A percentile compares a stretch with the other conserved stretches of the same genome.
Conservation (phyloP, 2,888 invertebrate species). For the Pediacus dermestoides region DNA sequence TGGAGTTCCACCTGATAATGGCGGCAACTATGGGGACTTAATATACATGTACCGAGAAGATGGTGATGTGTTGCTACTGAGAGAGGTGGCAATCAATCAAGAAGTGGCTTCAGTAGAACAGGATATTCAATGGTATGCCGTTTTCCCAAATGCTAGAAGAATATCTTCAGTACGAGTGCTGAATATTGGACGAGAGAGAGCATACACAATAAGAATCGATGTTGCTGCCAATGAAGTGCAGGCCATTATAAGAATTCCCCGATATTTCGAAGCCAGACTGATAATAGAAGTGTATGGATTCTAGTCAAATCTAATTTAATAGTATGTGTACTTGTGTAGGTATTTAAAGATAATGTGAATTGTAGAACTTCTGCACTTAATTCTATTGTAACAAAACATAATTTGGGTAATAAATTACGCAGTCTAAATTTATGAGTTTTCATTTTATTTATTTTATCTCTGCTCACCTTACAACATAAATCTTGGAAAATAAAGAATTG, state of each 20-base stretch:
- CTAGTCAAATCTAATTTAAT: no score
- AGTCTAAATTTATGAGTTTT: no score
- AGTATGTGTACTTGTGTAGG: no score
- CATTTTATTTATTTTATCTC: no score
- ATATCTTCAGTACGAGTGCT: conserved; percentile 33
- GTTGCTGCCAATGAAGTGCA: conserved; percentile 31
- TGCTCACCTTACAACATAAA: no score
- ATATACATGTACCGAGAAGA: conserved; percentile 28
- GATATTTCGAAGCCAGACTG: conserved; percentile 30
- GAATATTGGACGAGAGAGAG: conserved; percentile 34
- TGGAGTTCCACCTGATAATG: conserved; percentile 23
- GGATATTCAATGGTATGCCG: conserved; percentile 32
- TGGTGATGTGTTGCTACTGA: conserved; percentile 26
- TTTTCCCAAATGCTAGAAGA: conserved; percentile 23
- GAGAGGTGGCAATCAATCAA: conserved; percentile 28
- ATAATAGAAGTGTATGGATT: conserved; percentile 36
- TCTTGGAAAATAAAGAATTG: no score
- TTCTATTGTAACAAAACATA: no score
- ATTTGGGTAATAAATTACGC: no score
- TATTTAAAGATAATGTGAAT: no score
- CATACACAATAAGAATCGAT: conserved; percentile 31
- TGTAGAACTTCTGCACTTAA: no score
- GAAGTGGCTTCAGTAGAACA: conserved; percentile 25
- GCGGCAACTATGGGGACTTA: conserved; percentile 32
- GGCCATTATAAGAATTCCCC: conserved; percentile 28